These are phyloP conservation scores for Rhaphigaster nebulosa DNA, from an alignment of 2,888 invertebrate species.

Conservation along the genomic window DNA sequence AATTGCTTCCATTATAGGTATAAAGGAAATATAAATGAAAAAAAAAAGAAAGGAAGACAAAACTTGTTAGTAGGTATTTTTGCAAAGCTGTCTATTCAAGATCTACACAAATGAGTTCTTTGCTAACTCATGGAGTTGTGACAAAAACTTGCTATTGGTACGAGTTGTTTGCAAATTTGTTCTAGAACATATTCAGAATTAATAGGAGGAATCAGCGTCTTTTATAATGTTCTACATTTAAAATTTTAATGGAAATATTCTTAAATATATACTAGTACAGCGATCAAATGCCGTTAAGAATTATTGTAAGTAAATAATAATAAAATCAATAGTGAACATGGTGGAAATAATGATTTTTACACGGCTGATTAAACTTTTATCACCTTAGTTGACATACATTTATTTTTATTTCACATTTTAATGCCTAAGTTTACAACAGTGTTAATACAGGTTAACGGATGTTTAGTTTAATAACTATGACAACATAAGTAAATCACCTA, in stretches of 20 bases:
- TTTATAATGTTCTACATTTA: background rate
- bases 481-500: conserved; percentile 29
- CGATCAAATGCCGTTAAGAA: background rate
- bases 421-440: background rate
- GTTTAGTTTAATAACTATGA: conserved; percentile 35
- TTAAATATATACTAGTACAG: background rate
- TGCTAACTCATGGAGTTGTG: background rate
- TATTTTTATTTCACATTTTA: background rate
- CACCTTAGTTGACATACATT: background rate
- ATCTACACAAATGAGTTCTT: background rate
- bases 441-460: conserved; percentile 15
- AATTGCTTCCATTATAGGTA: background rate
- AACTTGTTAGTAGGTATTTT: background rate
- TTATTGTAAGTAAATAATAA: background rate
- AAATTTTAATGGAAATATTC: background rate
- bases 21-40: background rate
- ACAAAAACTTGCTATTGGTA: background rate
- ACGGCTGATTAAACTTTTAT: background rate
- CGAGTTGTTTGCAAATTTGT: background rate
- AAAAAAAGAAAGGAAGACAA: background rate
- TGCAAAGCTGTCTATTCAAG: too few species aligned
- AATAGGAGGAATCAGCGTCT: background rate
- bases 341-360: background rate
- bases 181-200: background rate
- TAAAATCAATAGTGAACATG: background rate